These are phyloP conservation scores for Desmodus rotundus DNA, from an alignment of 2,113 vertebrate species.

Conservation along the genomic window DNA sequence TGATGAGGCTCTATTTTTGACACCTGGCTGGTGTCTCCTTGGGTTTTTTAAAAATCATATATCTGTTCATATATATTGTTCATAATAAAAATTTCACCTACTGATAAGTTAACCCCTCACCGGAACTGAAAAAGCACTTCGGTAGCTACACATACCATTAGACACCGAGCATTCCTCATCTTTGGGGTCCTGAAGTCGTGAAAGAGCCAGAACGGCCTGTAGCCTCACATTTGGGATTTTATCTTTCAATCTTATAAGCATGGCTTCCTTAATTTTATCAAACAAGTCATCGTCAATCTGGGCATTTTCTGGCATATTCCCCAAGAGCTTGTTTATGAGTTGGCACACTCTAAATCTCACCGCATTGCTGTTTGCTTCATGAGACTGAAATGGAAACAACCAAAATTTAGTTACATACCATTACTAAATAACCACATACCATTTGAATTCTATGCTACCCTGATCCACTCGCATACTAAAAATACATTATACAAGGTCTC, in stretches of 20 bases:
- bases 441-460: not conserved
- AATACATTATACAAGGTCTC: not conserved
- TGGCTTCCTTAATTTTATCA: conserved; percentile 92
- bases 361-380: conserved; percentile 88
- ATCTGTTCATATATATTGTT: not conserved
- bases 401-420: not conserved
- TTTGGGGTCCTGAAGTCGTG: conserved; percentile 93
- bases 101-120: conserved; percentile 24
- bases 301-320: conserved; percentile 93
- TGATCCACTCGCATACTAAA: not conserved
- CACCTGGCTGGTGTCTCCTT: not conserved
- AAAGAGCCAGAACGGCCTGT: conserved; percentile 94
- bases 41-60: not conserved
- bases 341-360: conserved; percentile 94
- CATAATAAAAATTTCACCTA: not conserved
- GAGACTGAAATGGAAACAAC: conserved; percentile 83
- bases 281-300: conserved; percentile 95
- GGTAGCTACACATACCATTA: conserved; percentile 82
- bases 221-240: conserved; percentile 95
- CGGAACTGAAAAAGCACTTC: conserved; percentile 1
- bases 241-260: conserved; percentile 93
- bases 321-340: conserved; percentile 93
- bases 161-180: conserved; percentile 91
- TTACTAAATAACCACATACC: not conserved
- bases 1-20: not conserved